These are phyloP conservation scores for Triops longicaudatus DNA, from an alignment of 1,140 invertebrate species.

Conservation along the genomic window DNA sequence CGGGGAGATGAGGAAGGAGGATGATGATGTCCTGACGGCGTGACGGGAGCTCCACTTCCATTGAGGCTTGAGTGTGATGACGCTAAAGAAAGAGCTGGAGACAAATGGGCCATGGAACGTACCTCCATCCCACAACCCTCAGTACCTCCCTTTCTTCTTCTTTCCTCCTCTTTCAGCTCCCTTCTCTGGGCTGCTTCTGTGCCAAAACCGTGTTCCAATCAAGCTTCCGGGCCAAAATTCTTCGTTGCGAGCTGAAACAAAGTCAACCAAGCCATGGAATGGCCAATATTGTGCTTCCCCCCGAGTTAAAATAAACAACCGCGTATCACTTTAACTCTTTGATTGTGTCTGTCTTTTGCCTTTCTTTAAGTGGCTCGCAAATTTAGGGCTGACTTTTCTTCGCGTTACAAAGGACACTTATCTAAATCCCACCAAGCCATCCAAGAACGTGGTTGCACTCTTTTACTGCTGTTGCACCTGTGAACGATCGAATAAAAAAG, in stretches of 20 bases:
- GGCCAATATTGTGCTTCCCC: background rate
- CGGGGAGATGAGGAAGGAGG: constrained; percentile 9
- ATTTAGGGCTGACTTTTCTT: no score
- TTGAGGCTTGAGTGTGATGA: constrained; percentile 11
- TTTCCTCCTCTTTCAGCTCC: background rate
- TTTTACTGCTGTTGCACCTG: background rate
- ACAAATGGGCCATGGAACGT: background rate
- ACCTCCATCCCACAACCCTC: background rate
- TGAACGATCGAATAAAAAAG: background rate
- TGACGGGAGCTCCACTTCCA: background rate
- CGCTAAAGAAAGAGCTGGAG: background rate
- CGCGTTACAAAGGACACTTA: no score
- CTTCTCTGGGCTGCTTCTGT: background rate
- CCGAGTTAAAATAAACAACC: no score
- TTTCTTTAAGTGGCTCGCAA: no score
- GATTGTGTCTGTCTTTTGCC: no score
- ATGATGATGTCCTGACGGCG: background rate
- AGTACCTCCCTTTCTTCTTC: background rate
- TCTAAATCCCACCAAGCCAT: no score
- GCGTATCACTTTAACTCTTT: no score
- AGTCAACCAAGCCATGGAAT: background rate
- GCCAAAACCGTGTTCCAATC: background rate
- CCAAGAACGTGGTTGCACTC: background rate
- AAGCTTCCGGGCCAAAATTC: background rate
- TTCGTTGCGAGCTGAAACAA: background rate